Evolutionary conservation across 2,113 vertebrate genomes (phyloP).

Genomic region (Grammomys dolichurus): DNA sequence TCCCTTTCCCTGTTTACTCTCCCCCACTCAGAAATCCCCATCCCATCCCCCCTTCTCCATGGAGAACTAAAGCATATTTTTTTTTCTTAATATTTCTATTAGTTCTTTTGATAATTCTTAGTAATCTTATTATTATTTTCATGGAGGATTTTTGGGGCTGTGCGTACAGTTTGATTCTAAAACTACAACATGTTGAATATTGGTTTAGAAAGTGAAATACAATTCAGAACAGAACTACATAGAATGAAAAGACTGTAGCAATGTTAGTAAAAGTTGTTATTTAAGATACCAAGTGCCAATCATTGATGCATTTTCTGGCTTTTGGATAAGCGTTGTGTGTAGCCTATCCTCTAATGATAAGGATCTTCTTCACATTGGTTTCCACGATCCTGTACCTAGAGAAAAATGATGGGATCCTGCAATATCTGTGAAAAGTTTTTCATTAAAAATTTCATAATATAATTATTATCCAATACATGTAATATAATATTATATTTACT

Average conservation of each 20-base stretch:
- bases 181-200: background rate
- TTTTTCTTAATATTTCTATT: slow-evolving; percentile 11
- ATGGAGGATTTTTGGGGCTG: slow-evolving; percentile 22
- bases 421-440: background rate
- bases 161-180: slow-evolving; percentile 46
- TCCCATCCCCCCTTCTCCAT: background rate
- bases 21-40: too few species aligned
- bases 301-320: background rate
- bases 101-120: slow-evolving; percentile 35
- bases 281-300: background rate
- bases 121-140: slow-evolving; percentile 59
- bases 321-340: background rate
- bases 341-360: background rate
- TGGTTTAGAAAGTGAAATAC: slow-evolving; percentile 40
- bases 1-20: too few species aligned
- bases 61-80: background rate
- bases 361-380: background rate
- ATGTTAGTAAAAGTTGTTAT: slow-evolving; percentile 9
- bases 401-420: background rate
- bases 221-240: background rate
- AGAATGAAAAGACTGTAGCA: slow-evolving; percentile 26
- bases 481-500: background rate
- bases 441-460: background rate
- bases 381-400: background rate
- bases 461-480: background rate